A percentile compares a stretch with the other conserved stretches of the same genome.
Evolutionary conservation across 2,113 vertebrate genomes (phyloP).

Genomic region (Pipra filicauda): DNA sequence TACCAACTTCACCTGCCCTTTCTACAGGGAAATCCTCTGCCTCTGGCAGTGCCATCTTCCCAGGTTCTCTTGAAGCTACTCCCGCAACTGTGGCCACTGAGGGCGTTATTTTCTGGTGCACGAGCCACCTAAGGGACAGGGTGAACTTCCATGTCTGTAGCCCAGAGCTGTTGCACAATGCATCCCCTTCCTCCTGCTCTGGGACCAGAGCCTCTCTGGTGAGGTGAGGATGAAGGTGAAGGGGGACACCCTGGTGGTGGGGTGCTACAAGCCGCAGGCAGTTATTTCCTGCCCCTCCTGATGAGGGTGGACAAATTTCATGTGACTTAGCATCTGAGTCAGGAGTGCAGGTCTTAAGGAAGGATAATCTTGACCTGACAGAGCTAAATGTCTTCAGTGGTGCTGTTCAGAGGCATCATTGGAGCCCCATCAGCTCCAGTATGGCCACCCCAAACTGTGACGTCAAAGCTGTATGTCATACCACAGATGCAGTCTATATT

Average conservation of each 20-base stretch:
- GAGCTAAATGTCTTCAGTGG: not conserved
- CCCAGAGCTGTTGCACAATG: accelerated
- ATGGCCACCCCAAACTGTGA: not conserved
- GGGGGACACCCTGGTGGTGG: not conserved
- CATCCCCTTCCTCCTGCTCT: not conserved
- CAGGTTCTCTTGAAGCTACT: not conserved
- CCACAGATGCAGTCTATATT: accelerated
- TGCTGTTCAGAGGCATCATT: not conserved
- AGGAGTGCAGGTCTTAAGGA: not conserved
- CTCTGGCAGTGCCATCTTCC: not conserved
- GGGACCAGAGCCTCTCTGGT: not conserved
- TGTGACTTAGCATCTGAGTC: not conserved
- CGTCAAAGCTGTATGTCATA: not conserved
- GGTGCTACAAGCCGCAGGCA: not conserved
- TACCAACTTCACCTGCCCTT: not conserved
- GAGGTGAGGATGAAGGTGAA: not conserved
- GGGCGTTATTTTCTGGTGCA: not conserved
- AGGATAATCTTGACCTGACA: not conserved
- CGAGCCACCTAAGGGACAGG: accelerated
- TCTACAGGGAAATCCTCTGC: not conserved
- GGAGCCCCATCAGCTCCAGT: not conserved
- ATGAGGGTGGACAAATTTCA: accelerated
- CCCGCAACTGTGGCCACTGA: not conserved
- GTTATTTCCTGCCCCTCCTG: not conserved
- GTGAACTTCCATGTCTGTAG: not conserved